These are phyloP conservation scores for Oconnorella tubifera DNA, from an alignment of 2,888 invertebrate genomes.

Conservation along the genomic window DNA sequence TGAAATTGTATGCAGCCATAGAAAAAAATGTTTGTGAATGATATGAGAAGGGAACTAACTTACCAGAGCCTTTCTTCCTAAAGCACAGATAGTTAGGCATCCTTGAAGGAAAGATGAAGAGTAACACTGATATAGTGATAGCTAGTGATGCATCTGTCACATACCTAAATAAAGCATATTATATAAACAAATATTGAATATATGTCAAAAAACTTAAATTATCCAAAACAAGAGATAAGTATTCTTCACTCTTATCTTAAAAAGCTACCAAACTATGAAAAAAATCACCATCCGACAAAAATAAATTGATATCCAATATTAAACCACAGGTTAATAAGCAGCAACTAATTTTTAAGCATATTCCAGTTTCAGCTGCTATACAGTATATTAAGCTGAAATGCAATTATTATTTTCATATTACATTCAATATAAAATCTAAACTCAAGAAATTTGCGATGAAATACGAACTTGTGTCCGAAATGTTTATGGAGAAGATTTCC, in stretches of 20 bases:
- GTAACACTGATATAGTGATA: conserved; percentile 65
- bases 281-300: no score
- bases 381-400: no score
- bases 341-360: no score
- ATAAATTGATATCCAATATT: no score
- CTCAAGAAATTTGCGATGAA: no score
- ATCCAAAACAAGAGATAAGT: not conserved
- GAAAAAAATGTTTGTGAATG: not conserved
- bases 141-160: conserved; percentile 61
- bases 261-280: not conserved
- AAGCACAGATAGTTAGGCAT: conserved; percentile 34
- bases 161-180: conserved; percentile 34
- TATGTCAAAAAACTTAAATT: not conserved
- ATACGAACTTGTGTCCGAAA: no score
- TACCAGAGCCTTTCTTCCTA: conserved; percentile 4
- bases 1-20: not conserved
- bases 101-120: conserved; percentile 39
- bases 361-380: no score
- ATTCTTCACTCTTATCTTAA: not conserved
- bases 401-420: no score
- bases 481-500: conserved; percentile 10
- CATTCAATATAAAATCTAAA: no score
- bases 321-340: no score
- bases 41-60: not conserved
- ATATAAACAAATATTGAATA: no score